Conservation (phyloP, 2,113 vertebrate species). For the Phycodurus eques region DNA sequence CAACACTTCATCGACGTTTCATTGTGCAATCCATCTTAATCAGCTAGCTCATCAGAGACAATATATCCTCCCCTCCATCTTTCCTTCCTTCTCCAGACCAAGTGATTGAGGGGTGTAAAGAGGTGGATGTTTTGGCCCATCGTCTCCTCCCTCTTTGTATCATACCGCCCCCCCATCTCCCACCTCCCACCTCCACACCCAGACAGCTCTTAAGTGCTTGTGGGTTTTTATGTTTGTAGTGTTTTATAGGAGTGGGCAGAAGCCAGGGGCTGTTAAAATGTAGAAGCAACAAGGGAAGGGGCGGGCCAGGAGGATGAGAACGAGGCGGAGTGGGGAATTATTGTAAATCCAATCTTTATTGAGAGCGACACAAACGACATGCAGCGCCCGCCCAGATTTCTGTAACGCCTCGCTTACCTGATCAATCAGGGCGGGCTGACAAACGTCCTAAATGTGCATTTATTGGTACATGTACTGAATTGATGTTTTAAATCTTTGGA, state of each 20-base stretch:
- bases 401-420: constrained; percentile 42
- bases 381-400: constrained; percentile 37
- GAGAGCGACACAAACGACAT: constrained; percentile 69
- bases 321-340: constrained; percentile 66
- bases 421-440: constrained; percentile 48
- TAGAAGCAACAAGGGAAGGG: constrained; percentile 46
- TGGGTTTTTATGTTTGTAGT: constrained; percentile 80
- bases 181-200: constrained; percentile 35
- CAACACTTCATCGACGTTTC: constrained; percentile 67
- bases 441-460: neutral
- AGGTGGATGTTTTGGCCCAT: constrained; percentile 72
- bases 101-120: constrained; percentile 79
- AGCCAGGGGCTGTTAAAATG: constrained; percentile 79
- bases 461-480: constrained; percentile 8
- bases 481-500: neutral
- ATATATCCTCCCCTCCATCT: constrained; percentile 74
- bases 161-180: constrained; percentile 40
- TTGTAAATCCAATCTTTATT: constrained; percentile 80
- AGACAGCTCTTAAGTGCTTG: constrained; percentile 79
- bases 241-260: constrained; percentile 76
- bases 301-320: constrained; percentile 15
- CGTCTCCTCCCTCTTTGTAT: constrained; percentile 54
- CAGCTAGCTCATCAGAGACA: constrained; percentile 73
- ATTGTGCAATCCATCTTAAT: constrained; percentile 77
- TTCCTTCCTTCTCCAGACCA: constrained; percentile 55